These are phyloP conservation scores for Drosophila percnosoma DNA, from an alignment of 2,888 invertebrate species.

Conservation along the genomic window DNA sequence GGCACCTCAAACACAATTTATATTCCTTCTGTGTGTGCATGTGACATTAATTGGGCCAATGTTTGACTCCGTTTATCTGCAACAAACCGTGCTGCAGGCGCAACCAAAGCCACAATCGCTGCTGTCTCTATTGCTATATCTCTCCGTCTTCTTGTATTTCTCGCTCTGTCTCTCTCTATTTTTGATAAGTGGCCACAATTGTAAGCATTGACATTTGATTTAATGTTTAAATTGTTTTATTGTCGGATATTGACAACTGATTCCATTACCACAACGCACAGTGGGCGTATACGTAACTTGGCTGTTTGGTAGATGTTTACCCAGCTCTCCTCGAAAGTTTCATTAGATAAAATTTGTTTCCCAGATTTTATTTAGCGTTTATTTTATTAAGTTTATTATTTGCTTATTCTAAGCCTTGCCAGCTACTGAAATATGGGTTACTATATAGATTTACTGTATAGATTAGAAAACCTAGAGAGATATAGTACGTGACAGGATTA, in stretches of 20 bases:
- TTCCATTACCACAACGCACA: conserved; percentile 20
- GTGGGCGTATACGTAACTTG: conserved; percentile 67
- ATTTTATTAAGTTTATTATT: background rate
- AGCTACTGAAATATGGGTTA: conserved; percentile 14
- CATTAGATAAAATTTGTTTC: conserved; percentile 10
- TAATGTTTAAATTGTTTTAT: conserved; percentile 48
- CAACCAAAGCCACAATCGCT: conserved; percentile 1
- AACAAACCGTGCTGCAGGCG: conserved; percentile 27
- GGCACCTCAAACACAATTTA: conserved; percentile 24
- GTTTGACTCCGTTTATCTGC: conserved; percentile 55
- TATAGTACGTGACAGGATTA: conserved; percentile 1
- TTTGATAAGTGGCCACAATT: conserved; percentile 51
- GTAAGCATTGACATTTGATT: conserved; percentile 61
- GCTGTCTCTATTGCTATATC: background rate
- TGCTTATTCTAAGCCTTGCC: background rate
- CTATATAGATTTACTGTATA: background rate
- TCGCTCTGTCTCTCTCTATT: background rate
- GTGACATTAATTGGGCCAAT: conserved; percentile 68
- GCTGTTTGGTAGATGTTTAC: background rate
- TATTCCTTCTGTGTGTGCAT: conserved; percentile 9
- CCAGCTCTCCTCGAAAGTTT: conserved; percentile 2
- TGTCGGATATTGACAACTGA: conserved; percentile 32
- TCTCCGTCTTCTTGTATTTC: background rate
- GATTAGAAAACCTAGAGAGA: background rate
- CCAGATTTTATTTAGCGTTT: background rate